Evolutionary conservation across 2,113 vertebrate species (phyloP), one percentile per base, ranked within the genome.

Genomic region (Leptosomus discolor): DNA sequence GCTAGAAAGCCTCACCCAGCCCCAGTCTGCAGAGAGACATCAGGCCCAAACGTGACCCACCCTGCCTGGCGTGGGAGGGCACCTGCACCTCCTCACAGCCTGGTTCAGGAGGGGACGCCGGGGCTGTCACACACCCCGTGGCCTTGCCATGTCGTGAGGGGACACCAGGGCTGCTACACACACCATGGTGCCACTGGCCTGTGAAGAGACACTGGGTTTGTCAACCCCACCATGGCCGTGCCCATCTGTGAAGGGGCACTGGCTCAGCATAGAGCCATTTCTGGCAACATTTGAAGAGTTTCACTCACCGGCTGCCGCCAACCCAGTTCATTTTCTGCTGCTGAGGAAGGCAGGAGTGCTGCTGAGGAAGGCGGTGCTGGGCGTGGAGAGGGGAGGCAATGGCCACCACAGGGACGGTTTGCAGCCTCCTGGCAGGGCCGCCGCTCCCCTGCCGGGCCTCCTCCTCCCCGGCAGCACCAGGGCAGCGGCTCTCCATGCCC

Each of bases 301-400:
- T 84, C 32, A 97, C 98, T 98, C 96, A 99, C 99, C 99, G 97
- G 56, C 98, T 98, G 45, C 99, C 99, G 0, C 99, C 99, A 0
- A 99, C 98, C 99, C 99, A 99, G 50, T 99, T 99, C 99, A 99
- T 99, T 74, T 92, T 94, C 17, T 74, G 54, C 67, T 1, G 12
- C 56, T n/a, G 74, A 57, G 37, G 71, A 53, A 32, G 34, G 24
- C 30, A 43, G 23, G 2, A 11, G 4, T 19, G 13, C 50, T 29
- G 77, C 29, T 0, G 11, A 3, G 34, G n/a, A n/a, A n/a, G 4
- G 73, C 0, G 3, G 68, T 6, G 39, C 73, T 51, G 48, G 43
- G 22, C 7, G 7, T 2, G 45, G 0, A 23, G 20, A 5, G 14
- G 1, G 15, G 4, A 26, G 56, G 30, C 50, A 16, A 24, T 8